Evolutionary conservation across 1,140 invertebrate species (phyloP).

Genomic region (Drosophila gunungcola): DNA sequence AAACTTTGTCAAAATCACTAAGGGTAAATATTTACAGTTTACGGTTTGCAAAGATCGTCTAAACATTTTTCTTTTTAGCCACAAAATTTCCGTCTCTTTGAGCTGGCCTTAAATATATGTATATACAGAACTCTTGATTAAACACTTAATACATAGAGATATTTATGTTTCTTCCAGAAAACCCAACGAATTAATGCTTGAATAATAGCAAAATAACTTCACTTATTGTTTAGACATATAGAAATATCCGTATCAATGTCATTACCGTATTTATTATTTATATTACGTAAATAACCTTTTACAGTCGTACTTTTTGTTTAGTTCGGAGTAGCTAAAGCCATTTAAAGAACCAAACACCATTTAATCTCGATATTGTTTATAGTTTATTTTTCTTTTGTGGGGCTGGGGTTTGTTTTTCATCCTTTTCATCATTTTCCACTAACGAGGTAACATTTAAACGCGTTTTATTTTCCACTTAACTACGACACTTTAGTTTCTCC

Average conservation of each 20-base stretch:
- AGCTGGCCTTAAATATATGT: conserved; percentile 58
- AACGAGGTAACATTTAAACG: conserved; percentile 84
- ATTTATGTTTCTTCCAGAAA: conserved; percentile 30
- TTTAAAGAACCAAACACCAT: conserved; percentile 57
- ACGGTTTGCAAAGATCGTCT: conserved; percentile 33
- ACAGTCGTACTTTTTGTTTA: conserved; percentile 24
- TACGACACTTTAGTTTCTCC: conserved; percentile 46
- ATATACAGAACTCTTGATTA: conserved; percentile 46
- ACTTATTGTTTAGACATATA: conserved; percentile 24
- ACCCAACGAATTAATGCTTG: neutral
- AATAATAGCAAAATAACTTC: neutral
- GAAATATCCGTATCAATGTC: conserved; percentile 25
- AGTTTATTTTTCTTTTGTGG: conserved; percentile 16
- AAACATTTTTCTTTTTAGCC: conserved; percentile 29
- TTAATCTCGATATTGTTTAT: conserved; percentile 38
- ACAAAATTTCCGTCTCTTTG: conserved; percentile 33
- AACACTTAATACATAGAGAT: conserved; percentile 35
- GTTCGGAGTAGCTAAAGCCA: conserved; percentile 62
- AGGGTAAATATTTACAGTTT: conserved; percentile 64
- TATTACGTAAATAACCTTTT: conserved; percentile 16
- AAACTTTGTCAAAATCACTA: conserved; percentile 48
- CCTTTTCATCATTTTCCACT: conserved; percentile 52
- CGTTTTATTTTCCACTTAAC: conserved; percentile 66
- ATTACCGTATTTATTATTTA: conserved; percentile 20
- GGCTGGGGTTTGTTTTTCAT: neutral